phyloP scores from a whole-genome alignment of 2,797 vertebrate genomes.

The Falco berigora region DNA sequence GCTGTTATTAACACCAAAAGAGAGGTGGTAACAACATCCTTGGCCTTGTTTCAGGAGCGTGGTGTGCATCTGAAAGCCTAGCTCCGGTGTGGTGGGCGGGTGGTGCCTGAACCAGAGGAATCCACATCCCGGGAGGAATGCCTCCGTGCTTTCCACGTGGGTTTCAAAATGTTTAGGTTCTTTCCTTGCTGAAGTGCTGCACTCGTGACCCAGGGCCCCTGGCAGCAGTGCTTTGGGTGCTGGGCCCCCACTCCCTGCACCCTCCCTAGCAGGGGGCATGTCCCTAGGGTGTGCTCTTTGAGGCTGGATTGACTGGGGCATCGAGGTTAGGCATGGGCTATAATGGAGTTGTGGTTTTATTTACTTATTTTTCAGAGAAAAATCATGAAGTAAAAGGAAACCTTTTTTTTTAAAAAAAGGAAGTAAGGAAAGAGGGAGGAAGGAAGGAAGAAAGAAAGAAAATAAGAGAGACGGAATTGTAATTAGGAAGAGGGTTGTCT shows the following conservation, averaged over 20 bases:
- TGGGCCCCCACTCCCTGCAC: no score
- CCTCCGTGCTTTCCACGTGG: not conserved
- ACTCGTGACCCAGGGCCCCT: not conserved
- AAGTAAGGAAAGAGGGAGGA: no score
- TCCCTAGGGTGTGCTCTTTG: not conserved
- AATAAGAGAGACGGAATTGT: not conserved
- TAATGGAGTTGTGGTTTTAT: not conserved
- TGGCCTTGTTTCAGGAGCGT: not conserved
- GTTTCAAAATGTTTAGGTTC: not conserved
- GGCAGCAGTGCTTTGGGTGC: not conserved
- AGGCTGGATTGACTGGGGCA: rapidly evolving
- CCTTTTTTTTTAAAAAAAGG: no score
- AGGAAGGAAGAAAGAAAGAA: no score
- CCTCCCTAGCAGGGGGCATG: rapidly evolving
- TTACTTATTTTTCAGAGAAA: not conserved
- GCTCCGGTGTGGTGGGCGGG: rapidly evolving
- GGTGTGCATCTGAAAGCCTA: not conserved
- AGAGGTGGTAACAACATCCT: no score
- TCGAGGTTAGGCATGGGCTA: not conserved
- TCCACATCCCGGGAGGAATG: rapidly evolving
- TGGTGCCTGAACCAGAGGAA: not conserved
- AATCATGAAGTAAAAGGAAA: not conserved
- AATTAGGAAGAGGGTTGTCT: not conserved
- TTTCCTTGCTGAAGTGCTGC: not conserved
- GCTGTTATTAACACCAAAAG: not conserved